Percentiles rank a stretch among this genome's conserved stretches.
Conservation (phyloP, 2,888 invertebrate genomes). For the Ectemnius continuus region DNA sequence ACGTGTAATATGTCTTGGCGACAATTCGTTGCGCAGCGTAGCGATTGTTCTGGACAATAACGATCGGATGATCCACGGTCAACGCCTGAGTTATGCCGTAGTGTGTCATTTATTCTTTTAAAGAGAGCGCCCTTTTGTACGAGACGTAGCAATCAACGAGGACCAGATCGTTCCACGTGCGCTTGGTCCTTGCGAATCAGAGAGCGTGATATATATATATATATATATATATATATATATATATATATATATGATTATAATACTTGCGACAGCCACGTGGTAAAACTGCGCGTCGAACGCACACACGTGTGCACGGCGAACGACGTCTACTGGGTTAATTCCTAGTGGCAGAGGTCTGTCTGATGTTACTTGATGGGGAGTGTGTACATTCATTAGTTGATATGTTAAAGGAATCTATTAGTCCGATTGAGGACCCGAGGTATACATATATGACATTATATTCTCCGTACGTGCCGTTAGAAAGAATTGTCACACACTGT, state of each 20-base stretch:
- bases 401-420: slow-evolving; percentile 43
- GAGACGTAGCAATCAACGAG: slow-evolving; percentile 47
- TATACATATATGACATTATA: slow-evolving; percentile 39
- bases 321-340: slow-evolving; percentile 42
- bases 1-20: slow-evolving; percentile 32
- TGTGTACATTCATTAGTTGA: slow-evolving; percentile 53
- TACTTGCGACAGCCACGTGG: too few relatives aligned
- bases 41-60: slow-evolving; percentile 61
- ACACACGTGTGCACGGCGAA: slow-evolving; percentile 51
- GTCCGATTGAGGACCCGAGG: slow-evolving; percentile 24
- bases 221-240: too few relatives aligned
- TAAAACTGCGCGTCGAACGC: slow-evolving; percentile 38
- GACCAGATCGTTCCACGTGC: slow-evolving; percentile 31
- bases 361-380: slow-evolving; percentile 46
- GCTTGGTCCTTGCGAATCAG: slow-evolving; percentile 15
- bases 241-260: slow-evolving; percentile 30
- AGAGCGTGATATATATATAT: too few relatives aligned
- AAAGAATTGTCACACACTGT: slow-evolving; percentile 49
- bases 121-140: slow-evolving; percentile 54
- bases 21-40: slow-evolving; percentile 42
- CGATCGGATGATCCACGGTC: slow-evolving; percentile 53
- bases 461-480: slow-evolving; percentile 42
- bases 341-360: slow-evolving; percentile 43
- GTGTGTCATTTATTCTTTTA: slow-evolving; percentile 51
- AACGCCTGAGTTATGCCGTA: slow-evolving; percentile 50